A percentile compares a stretch with the other conserved stretches of the same genome.
phyloP scores from a whole-genome alignment of 1,140 invertebrate genomes.

The Amphibalanus amphitrite region DNA sequence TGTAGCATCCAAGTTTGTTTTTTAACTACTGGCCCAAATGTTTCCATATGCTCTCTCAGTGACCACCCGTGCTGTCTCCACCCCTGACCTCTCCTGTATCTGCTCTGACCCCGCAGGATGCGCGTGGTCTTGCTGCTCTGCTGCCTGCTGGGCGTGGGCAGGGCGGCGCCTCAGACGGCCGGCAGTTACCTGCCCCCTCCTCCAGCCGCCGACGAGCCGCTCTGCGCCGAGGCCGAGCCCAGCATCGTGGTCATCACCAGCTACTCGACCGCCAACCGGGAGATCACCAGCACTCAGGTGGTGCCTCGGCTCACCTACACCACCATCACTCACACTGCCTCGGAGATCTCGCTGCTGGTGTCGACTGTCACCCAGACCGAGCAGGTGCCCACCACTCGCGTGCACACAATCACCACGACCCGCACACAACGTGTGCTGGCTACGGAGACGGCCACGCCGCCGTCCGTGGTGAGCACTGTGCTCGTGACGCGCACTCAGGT shows the following conservation, averaged over 20 bases:
- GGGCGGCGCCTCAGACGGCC: not conserved
- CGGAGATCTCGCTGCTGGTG: not conserved
- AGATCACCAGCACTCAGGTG: not conserved
- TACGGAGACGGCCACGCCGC: not conserved
- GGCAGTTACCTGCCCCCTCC: not conserved
- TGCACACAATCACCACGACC: not conserved
- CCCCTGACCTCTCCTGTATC: too few relatives aligned
- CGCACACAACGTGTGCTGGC: not conserved
- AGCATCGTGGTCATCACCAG: not conserved
- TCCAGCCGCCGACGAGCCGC: not conserved
- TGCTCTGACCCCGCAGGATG: not conserved
- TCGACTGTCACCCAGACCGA: not conserved
- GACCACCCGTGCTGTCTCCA: too few relatives aligned
- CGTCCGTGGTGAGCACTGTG: not conserved
- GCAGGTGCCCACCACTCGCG: not conserved
- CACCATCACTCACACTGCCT: not conserved
- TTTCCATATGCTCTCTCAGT: too few relatives aligned
- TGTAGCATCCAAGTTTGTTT: too few relatives aligned
- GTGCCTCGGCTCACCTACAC: not conserved
- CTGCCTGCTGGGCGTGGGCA: not conserved
- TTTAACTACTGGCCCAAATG: too few relatives aligned
- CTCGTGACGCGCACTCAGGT: not conserved
- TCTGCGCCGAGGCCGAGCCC: not conserved
- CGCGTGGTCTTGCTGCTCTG: not conserved
- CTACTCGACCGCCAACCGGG: not conserved